Conservation (phyloP, 2,113 vertebrate genomes). For the sheep (Ovis aries) region ARS-UI_Ramb_v3.0 NC_056067.1:37589001-37589500, state of each 20-base stretch:
- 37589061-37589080: neutral
- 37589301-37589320: neutral
- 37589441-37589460: neutral
- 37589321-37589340: neutral
- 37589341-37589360: neutral
- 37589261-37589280: neutral
- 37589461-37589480: neutral
- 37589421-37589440: neutral
- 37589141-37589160: neutral
- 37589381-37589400: conserved; percentile 43
- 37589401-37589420: neutral
- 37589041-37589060: neutral
- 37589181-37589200: neutral
- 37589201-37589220: neutral
- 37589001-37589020: neutral
- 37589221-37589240: neutral
- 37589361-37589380: neutral
- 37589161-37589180: neutral
- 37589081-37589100: neutral
- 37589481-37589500: neutral
- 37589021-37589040: neutral
- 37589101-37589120: neutral
- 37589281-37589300: neutral
- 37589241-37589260: neutral
- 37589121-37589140: neutral